Evolutionary conservation across 2,888 invertebrate species (phyloP), one percentile per base, ranked within the genome.

Genomic region (Nebria salina): DNA sequence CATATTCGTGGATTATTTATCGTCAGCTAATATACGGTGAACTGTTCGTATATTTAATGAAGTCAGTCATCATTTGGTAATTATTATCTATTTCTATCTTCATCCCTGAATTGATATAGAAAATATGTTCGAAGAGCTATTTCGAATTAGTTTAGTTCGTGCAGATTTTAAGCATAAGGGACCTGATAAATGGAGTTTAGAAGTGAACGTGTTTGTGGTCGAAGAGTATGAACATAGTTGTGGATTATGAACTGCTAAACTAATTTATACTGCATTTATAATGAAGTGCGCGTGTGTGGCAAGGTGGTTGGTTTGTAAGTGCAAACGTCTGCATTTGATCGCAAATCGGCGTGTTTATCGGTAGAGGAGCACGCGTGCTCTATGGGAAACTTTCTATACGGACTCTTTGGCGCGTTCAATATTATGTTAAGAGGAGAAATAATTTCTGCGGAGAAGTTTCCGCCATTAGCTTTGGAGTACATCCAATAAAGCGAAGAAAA

Each of bases 401-500:
- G 34, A 26, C 25, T 70, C 70, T 70, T 34, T 70, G 70, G 66
- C 20, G 70, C 70, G 70, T 70, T 73, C 73, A 73, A 73, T 73
- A 73, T 73, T 41, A 41, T 73, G 73, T 73, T 73, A 41, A 20
- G 73, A 73, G 43, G 73, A 43, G 73, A 73, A 73, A 73, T 73
- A 73, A 73, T 73, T 73, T 73, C 42, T 43, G 73, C n/a, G 42
- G 73, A 73, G 73, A 73, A 73, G 73, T 73, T 73, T 73, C 73
- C 73, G 41, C 73, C 73, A 73, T 73, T 73, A 73, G 73, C 42
- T 73, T 43, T 73, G 73, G 73, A 73, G 73, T 73, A 73, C 73
- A 73, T 73, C 73, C 73, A 73, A 73, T 73, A 73, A 73, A 73
- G 73, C 73, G 73, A 41, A 73, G 73, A 73, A 73, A 73, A 73